Base-by-base conservation (phyloP, 2,888 invertebrate species). In the Monopis laevigella region DNA sequence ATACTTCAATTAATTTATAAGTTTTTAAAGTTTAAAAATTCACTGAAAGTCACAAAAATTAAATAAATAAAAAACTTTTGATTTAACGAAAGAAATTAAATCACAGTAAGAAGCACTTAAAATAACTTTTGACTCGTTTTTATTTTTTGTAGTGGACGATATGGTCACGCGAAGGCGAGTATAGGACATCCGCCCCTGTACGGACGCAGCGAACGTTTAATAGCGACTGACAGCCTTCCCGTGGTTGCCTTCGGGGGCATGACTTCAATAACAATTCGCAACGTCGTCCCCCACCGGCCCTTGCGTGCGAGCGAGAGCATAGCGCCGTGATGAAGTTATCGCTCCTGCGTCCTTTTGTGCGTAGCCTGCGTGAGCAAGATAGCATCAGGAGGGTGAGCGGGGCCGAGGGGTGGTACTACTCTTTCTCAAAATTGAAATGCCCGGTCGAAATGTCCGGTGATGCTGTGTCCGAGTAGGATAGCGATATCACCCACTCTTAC, bases 341-440 rank as follows among this genome's bases (percentile, higher is more conserved):
- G 78, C 74, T 83, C 80, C 81, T 82, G 80, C 74, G 80, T 81
- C 81, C 82, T 82, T 82, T 81, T 81, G 81, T 80, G 67, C 68
- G 75, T 78, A 77, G 74, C 71, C 69, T 62, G 78, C 66, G 73
- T 62, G 65, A 77, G 68, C 61, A 71, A 69, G 74, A 78, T 54
- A 43, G 36, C 36, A 21, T 36, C 36, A 36, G 41, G 53, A 49
- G 55, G 51, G 50, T 48, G 63, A 49, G 62, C 51, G 68, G 59
- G 70, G 60, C 62, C 62, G 62, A 53, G 39, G 41, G 64, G 60
- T 68, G 72, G 72, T 77, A 74, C 77, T 77, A 74, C 80, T 78
- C 78, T 82, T 80, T 80, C 81, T 82, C 80, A 78, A 80, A 82
- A 82, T 82, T 82, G 80, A 81, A 82, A 81, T 80, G 81, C 80